Base-by-base conservation (phyloP, 1,140 invertebrate species). In the Musca vetustissima region DNA sequence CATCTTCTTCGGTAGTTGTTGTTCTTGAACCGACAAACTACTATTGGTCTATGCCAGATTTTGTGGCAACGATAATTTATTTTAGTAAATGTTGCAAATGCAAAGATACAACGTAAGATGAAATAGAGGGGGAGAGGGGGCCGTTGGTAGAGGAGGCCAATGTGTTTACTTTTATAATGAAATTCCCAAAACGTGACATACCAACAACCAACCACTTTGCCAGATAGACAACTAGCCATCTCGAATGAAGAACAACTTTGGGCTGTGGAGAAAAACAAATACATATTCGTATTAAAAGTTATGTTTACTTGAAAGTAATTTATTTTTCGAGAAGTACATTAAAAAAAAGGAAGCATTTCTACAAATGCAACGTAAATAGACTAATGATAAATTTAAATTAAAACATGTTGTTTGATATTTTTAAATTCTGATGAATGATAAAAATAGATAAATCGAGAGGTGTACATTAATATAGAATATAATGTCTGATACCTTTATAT, bases 151-250 rank as follows among this genome's bases (percentile, higher is more conserved):
- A 8, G 8, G 28, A 4, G 28, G 28, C 3, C 8, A 3, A 28
- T 43, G 36, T 43, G 36, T 43, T 43, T 43, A 43, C 36, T 43
- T 43, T 43, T 43, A 68, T 68, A 68, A 68, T 59, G 66, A 59
- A 68, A 68, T 68, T 57, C 55, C 55, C 48, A 28, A 59, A 68
- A 68, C 66, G 66, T 68, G 66, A 68, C 66, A 68, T 32, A 53
- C 21, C 22, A 28, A 28, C 57, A 19, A n/a, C n/a, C n/a, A 61
- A 61, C n/a, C 4, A 25, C 57, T 22, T 17, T 22, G 9, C 8
- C 6, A 32, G 25, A 19, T 28, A 25, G 15, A 61, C 24, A 19
- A 61, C 19, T 25, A 28, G 28, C 57, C 15, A 61, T 25, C 22
- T 22, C 1, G 14, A 55, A 52, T 32, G 48, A 55, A 67, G 21